Evolutionary conservation across 2,113 vertebrate species (phyloP).

Genomic region (Oncorhynchus clarkii): DNA sequence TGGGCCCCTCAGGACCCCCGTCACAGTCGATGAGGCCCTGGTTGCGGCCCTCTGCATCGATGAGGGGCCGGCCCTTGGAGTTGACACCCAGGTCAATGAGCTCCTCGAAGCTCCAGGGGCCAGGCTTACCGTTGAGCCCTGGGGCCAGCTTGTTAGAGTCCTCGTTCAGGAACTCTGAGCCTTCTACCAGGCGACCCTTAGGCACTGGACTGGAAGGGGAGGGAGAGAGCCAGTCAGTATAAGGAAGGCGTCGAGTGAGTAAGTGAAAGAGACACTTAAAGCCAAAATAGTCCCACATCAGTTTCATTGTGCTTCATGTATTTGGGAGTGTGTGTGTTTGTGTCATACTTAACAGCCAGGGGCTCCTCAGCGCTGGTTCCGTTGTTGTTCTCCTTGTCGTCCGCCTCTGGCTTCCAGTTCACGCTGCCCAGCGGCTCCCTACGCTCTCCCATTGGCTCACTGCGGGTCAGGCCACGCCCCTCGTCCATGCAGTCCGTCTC

Average conservation of each 20-base stretch:
- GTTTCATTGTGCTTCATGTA: neutral
- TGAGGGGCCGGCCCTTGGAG: conserved; percentile 69
- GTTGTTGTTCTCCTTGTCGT: conserved; percentile 66
- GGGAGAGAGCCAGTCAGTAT: neutral
- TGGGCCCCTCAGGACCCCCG: conserved; percentile 67
- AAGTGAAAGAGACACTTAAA: neutral
- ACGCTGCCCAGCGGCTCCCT: conserved; percentile 52
- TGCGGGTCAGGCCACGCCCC: conserved; percentile 29
- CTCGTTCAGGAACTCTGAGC: conserved; percentile 67
- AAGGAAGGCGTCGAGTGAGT: neutral
- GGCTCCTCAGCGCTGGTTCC: conserved; percentile 55
- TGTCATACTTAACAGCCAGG: conserved; percentile 66
- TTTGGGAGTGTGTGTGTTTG: neutral
- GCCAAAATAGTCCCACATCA: too few relatives aligned
- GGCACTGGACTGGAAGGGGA: conserved; percentile 64
- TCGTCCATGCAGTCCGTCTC: conserved; percentile 16
- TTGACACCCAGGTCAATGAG: conserved; percentile 77
- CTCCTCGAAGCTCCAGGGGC: conserved; percentile 79
- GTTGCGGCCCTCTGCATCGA: conserved; percentile 66
- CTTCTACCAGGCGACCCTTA: conserved; percentile 60
- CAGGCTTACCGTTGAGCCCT: conserved; percentile 76
- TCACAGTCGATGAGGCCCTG: conserved; percentile 74
- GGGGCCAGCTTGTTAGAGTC: conserved; percentile 58
- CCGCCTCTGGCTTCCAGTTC: conserved; percentile 68
- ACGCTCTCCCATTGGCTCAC: conserved; percentile 24